Percentiles rank a stretch among this genome's conserved stretches.
Conservation (phyloP, 2,888 invertebrate species). For the Diaprepes abbreviatus region DNA sequence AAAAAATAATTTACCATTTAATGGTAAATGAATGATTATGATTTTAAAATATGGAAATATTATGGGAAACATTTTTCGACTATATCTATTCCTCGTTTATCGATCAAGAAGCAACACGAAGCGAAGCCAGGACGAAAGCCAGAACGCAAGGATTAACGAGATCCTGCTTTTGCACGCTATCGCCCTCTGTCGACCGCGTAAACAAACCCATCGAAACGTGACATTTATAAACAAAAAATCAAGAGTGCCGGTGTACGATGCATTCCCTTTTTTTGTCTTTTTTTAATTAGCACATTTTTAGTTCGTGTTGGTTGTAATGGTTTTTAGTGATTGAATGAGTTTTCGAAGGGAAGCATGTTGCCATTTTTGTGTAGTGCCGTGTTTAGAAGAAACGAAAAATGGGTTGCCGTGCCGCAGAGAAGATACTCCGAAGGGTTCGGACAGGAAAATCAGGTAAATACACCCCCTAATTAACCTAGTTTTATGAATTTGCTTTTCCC, state of each 20-base stretch:
- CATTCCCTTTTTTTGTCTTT: slow-evolving; percentile 2
- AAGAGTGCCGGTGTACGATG: slow-evolving; percentile 20
- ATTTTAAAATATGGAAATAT: neutral
- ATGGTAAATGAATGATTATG: no score
- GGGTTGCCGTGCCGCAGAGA: slow-evolving; percentile 38
- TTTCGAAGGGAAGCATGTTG: slow-evolving; percentile 25
- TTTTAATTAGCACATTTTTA: neutral
- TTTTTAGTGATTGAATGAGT: neutral
- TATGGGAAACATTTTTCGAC: neutral
- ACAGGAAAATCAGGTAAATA: slow-evolving; percentile 33
- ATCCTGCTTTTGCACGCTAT: slow-evolving; percentile 19
- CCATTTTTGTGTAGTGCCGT: slow-evolving; percentile 48
- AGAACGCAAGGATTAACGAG: slow-evolving; percentile 15
- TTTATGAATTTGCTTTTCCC: neutral
- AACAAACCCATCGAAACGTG: slow-evolving; percentile 15
- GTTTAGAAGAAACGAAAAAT: slow-evolving; percentile 37
- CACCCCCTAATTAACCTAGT: slow-evolving; percentile 4
- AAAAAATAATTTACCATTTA: no score
- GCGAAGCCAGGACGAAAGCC: slow-evolving; percentile 18
- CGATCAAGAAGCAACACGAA: slow-evolving; percentile 26
- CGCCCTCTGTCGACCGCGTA: slow-evolving; percentile 29
- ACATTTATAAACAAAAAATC: slow-evolving; percentile 41
- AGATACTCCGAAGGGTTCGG: slow-evolving; percentile 11
- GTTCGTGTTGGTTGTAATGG: neutral
- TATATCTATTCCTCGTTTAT: slow-evolving; percentile 15